These are phyloP conservation scores for Hoplostethus atlanticus DNA, from an alignment of 2,797 vertebrate species.

Conservation along the genomic window DNA sequence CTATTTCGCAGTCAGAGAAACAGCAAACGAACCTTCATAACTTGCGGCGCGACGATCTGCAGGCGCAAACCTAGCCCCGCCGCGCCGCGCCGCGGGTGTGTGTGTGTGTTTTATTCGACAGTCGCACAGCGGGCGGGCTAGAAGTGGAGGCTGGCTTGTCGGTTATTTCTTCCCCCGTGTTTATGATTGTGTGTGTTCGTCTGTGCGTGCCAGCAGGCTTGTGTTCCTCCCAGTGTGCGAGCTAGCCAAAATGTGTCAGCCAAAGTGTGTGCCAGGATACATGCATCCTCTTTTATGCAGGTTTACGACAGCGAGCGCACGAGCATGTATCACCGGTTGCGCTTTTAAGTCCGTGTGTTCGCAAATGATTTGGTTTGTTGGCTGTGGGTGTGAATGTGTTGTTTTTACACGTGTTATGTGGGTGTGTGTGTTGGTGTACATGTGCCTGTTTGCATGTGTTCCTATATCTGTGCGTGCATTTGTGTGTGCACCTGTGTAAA, in stretches of 20 bases:
- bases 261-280: constrained; percentile 8
- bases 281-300: neutral
- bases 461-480: neutral
- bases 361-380: neutral
- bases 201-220: constrained; percentile 14
- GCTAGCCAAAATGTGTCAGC: constrained; percentile 23
- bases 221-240: constrained; percentile 38
- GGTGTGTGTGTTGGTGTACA: neutral
- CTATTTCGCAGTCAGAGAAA: constrained; percentile 9
- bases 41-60: neutral
- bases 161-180: constrained; percentile 19
- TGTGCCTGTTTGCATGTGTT: neutral
- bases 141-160: constrained; percentile 27
- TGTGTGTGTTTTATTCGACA: constrained; percentile 2
- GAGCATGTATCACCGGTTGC: neutral
- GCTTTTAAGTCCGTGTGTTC: neutral
- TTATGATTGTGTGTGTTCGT: constrained; percentile 30
- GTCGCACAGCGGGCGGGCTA: constrained; percentile 23
- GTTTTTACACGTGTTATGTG: too few species aligned
- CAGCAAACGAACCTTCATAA: constrained; percentile 40
- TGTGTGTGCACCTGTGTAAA: neutral
- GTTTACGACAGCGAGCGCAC: neutral
- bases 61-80: too few species aligned
- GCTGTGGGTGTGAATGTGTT: neutral
- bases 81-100: neutral